Evolutionary conservation across 2,113 vertebrate genomes (phyloP).

Genomic region (Cyanoderma ruficeps): DNA sequence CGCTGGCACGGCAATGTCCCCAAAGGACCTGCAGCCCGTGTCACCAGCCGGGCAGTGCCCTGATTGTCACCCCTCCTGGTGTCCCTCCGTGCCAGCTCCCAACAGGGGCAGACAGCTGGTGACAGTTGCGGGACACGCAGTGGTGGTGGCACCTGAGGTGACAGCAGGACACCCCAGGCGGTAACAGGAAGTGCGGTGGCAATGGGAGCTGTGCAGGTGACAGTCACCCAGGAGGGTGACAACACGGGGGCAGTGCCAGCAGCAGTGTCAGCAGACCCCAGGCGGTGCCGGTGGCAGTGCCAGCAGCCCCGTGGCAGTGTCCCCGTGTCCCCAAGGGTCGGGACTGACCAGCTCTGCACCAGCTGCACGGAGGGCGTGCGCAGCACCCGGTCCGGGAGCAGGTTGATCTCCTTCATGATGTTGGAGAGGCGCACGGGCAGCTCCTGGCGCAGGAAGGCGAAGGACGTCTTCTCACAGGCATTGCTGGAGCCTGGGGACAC

Average conservation of each 20-base stretch:
- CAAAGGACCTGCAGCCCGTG: not conserved
- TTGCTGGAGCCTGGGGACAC: slow-evolving; percentile 83
- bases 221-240: not conserved
- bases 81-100: too few relatives aligned
- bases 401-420: slow-evolving; percentile 98
- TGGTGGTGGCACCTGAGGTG: not conserved
- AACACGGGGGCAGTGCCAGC: fast-evolving
- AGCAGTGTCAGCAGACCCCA: not conserved
- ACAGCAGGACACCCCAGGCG: fast-evolving
- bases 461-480: slow-evolving; percentile 94
- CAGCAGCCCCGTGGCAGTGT: not conserved
- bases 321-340: not conserved
- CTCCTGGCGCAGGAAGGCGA: slow-evolving; percentile 91
- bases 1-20: fast-evolving
- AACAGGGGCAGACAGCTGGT: not conserved
- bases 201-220: fast-evolving
- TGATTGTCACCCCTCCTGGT: not conserved
- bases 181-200: fast-evolving
- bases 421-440: slow-evolving; percentile 92
- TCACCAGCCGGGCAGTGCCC: not conserved
- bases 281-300: too few relatives aligned
- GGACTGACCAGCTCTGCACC: slow-evolving; percentile 90
- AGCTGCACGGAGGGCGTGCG: slow-evolving; percentile 88
- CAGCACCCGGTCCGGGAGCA: slow-evolving; percentile 86
- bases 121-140: not conserved